These are phyloP conservation scores for Gryllus bimaculatus DNA, from an alignment of 1,140 invertebrate genomes.

Conservation along the genomic window DNA sequence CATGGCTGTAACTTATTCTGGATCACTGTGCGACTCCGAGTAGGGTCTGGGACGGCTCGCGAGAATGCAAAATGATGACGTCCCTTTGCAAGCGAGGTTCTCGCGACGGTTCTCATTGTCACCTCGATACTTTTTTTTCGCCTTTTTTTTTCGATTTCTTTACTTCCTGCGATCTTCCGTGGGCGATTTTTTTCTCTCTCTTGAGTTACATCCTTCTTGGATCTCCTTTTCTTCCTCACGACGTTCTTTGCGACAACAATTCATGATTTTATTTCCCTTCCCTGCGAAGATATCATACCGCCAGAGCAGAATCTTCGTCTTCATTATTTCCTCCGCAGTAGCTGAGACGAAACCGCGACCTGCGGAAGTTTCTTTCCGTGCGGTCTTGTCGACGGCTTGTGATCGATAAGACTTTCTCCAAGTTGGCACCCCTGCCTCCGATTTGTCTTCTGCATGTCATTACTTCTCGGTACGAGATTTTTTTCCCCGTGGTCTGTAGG, in stretches of 20 bases:
- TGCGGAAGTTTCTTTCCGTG: not conserved
- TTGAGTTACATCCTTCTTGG: not conserved
- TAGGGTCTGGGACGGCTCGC: too few relatives aligned
- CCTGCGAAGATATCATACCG: not conserved
- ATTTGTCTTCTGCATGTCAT: not conserved
- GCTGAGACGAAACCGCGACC: not conserved
- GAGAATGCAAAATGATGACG: not conserved
- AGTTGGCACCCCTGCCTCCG: not conserved
- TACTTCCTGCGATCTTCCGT: not conserved
- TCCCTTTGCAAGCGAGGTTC: not conserved
- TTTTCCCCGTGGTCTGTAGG: not conserved
- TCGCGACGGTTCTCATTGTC: not conserved
- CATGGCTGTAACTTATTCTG: too few relatives aligned
- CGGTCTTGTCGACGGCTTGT: not conserved
- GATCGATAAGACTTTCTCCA: not conserved
- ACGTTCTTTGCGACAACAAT: not conserved
- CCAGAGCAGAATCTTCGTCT: not conserved
- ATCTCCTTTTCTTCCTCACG: not conserved
- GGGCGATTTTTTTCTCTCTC: not conserved
- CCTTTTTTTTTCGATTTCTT: not conserved
- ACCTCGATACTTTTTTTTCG: not conserved
- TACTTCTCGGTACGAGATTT: not conserved
- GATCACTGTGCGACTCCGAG: too few relatives aligned
- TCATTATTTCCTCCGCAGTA: not conserved
- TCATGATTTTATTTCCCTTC: not conserved